Evolutionary conservation across 2,113 vertebrate species (phyloP).

Genomic region (Aleadryas rufinucha): DNA sequence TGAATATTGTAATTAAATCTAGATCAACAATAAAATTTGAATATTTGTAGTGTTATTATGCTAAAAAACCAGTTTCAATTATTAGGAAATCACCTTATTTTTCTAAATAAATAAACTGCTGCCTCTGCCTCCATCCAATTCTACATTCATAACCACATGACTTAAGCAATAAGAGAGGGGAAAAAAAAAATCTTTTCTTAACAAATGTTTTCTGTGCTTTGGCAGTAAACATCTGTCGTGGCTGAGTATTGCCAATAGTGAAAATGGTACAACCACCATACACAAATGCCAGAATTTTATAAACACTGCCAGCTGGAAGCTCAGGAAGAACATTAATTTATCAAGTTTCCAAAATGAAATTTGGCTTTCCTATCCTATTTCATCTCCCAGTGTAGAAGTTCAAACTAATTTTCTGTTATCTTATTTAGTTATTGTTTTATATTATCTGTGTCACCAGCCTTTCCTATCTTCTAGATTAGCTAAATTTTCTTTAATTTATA

Average conservation of each 20-base stretch:
- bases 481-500: background rate
- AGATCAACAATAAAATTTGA: background rate
- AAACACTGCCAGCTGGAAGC: background rate
- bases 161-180: background rate
- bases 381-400: background rate
- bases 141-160: background rate
- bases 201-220: background rate
- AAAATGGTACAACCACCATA: background rate
- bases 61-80: background rate
- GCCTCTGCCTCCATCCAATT: background rate
- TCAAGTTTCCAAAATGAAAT: background rate
- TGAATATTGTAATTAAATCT: background rate
- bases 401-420: background rate
- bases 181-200: background rate
- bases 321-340: background rate
- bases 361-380: background rate
- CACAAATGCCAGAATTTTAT: background rate
- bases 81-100: background rate
- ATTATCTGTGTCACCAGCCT: background rate
- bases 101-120: background rate
- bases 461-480: background rate
- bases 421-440: background rate
- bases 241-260: background rate
- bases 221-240: background rate
- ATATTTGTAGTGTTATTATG: background rate